Base-by-base conservation (phyloP, 2,797 vertebrate genomes). In the Myiothlypis coronata region DNA sequence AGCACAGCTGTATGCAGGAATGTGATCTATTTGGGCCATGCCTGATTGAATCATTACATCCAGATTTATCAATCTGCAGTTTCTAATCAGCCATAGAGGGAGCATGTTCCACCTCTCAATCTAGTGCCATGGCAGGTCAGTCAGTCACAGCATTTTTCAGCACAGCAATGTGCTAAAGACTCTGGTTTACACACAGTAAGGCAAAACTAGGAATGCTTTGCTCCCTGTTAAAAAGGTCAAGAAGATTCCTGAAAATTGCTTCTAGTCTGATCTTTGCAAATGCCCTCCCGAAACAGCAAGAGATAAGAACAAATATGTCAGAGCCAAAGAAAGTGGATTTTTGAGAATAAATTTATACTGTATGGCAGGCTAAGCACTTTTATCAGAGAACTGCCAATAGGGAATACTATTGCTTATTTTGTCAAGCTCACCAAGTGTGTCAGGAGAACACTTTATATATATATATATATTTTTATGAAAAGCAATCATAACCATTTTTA, bases 181-280 rank as follows among this genome's bases (percentile, higher is more conserved):
- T 68, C 23, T 23, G 43, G 53, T 57, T 46, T 20, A n/a, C 71
- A 16, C 19, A 24, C 34, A 60, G 60, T 21, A 52, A 44, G 18
- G 60, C 69, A 84, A 72, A 86, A 76, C 7, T 8, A n/a, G 4
- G 9, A 57, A 72, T 56, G 63, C 55, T 90, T 83, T 72, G 8
- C 34, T 19, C 27, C 10, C 44, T 34, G 37, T 44, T 69, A 84
- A 81, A 93, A 94, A 90, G 63, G 90, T 3, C 84, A 88, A 47
- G 37, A 81, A 86, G 82, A 76, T 18, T 75, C 18, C 63, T 8
- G 37, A 76, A 94, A 91, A 95, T 84, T 76, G 63, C 44, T 83
- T 91, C 72, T 55, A 39, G 39, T 52, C 26, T 92, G 61, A 94
- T 84, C 69, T 95, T 91, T 95, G 61, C n/a, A 94, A 94, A 72